Conservation (phyloP, 2,797 vertebrate genomes). For the Acestrorhynchus altus region DNA sequence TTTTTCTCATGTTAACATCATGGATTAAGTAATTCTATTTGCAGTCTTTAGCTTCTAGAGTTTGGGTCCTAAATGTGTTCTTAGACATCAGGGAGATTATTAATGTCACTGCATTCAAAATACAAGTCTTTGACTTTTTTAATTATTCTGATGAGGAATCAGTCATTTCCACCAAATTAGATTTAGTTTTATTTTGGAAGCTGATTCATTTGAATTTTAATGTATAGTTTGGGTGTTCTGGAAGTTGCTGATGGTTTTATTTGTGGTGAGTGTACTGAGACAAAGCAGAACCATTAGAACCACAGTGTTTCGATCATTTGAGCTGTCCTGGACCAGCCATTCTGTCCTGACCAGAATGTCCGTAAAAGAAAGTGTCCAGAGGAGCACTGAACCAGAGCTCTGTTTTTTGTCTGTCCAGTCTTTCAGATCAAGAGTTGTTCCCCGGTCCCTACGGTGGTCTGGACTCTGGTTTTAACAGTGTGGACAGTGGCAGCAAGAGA, state of each 20-base stretch:
- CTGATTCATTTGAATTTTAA: too few species aligned
- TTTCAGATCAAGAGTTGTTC: slow-evolving; percentile 86
- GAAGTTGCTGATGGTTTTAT: background rate
- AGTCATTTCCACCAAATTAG: background rate
- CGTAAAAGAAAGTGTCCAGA: background rate
- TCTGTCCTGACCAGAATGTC: too few species aligned
- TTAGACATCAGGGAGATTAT: too few species aligned
- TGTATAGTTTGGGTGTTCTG: background rate
- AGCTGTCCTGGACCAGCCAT: background rate
- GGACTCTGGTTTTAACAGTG: slow-evolving; percentile 91
- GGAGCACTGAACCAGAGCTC: background rate
- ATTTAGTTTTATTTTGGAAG: background rate
- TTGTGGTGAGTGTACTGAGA: background rate
- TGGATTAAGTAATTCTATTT: background rate
- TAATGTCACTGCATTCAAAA: too few species aligned
- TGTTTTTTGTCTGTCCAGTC: slow-evolving; percentile 66
- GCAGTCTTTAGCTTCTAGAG: background rate
- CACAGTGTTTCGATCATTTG: too few species aligned
- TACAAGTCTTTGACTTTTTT: too few species aligned
- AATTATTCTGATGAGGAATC: background rate
- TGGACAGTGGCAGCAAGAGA: slow-evolving; percentile 90
- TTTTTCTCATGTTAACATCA: background rate
- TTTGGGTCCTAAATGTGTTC: background rate
- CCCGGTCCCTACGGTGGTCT: slow-evolving; percentile 80
- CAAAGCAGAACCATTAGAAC: background rate